Percentiles rank a stretch among this genome's conserved stretches.
Conservation (phyloP, 2,888 invertebrate species). For the Drosophila rellima region DNA sequence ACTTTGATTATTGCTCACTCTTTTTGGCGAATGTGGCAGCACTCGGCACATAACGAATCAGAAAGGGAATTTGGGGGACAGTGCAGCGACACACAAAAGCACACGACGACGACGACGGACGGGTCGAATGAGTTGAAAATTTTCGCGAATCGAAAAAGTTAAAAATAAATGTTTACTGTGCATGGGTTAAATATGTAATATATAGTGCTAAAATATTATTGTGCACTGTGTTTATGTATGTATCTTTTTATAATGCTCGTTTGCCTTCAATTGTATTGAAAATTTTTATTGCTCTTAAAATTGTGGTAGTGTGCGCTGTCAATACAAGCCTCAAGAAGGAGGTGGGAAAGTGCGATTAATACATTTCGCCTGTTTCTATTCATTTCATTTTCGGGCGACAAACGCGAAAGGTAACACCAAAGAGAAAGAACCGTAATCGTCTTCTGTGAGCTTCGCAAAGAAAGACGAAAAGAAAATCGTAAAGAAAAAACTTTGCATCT, state of each 20-base stretch:
- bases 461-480: constrained; percentile 54
- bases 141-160: constrained; percentile 77
- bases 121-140: constrained; percentile 76
- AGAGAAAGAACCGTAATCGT: constrained; percentile 75
- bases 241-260: constrained; percentile 24
- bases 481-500: constrained; percentile 56
- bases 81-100: constrained; percentile 68
- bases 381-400: constrained; percentile 58
- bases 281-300: constrained; percentile 59
- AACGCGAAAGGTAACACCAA: constrained; percentile 67
- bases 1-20: constrained; percentile 10
- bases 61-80: constrained; percentile 24
- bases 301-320: constrained; percentile 54
- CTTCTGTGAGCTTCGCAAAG: constrained; percentile 47
- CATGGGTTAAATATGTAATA: constrained; percentile 59
- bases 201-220: constrained; percentile 42
- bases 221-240: constrained; percentile 42
- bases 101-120: constrained; percentile 60
- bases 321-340: constrained; percentile 37
- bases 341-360: constrained; percentile 48
- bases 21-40: constrained; percentile 56
- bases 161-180: constrained; percentile 82
- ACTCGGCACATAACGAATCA: constrained; percentile 33
- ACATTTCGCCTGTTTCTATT: constrained; percentile 59
- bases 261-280: constrained; percentile 58